These are phyloP conservation scores for Drosophila arizonae DNA, from an alignment of 1,140 invertebrate genomes.

Conservation along the genomic window DNA sequence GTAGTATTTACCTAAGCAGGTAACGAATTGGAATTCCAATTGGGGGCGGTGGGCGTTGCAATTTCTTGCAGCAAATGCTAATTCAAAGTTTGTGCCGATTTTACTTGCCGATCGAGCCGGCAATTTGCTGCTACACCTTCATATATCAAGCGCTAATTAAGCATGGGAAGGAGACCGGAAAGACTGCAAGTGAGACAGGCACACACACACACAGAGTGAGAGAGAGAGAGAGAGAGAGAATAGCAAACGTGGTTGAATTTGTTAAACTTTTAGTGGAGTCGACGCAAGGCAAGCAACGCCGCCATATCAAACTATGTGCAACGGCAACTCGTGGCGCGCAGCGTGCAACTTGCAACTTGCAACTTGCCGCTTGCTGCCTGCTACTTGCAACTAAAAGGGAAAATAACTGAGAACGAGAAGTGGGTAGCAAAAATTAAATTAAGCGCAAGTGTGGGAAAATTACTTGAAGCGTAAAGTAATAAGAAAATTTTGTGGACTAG, in stretches of 20 bases:
- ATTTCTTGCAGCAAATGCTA: slow-evolving; percentile 34
- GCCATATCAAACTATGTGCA: slow-evolving; percentile 34
- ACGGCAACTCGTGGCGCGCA: slow-evolving; percentile 26
- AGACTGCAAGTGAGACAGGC: slow-evolving; percentile 2
- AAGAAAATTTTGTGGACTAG: slow-evolving; percentile 67
- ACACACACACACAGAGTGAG: not conserved
- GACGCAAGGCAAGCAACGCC: not conserved
- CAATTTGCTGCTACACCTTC: slow-evolving; percentile 35
- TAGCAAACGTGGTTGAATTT: slow-evolving; percentile 13
- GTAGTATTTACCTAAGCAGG: not conserved
- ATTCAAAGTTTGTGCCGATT: slow-evolving; percentile 29
- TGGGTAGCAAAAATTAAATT: slow-evolving; percentile 69
- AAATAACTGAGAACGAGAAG: slow-evolving; percentile 47
- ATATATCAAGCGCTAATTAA: slow-evolving; percentile 71
- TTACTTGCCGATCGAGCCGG: slow-evolving; percentile 21
- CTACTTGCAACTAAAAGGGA: slow-evolving; percentile 50
- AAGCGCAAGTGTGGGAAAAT: slow-evolving; percentile 78
- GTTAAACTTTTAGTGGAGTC: slow-evolving; percentile 58
- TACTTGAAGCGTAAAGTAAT: slow-evolving; percentile 73
- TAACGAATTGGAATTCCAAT: not conserved
- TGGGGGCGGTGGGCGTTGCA: slow-evolving; percentile 1
- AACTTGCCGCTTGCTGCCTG: not conserved
- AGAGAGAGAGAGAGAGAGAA: not conserved
- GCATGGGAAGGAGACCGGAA: slow-evolving; percentile 16
- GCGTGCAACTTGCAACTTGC: not conserved